Percentiles rank a stretch among this genome's conserved stretches.
Conservation (phyloP, 53 echinoderm and acorn worm species). For the Mesocentrotus franciscanus region DNA sequence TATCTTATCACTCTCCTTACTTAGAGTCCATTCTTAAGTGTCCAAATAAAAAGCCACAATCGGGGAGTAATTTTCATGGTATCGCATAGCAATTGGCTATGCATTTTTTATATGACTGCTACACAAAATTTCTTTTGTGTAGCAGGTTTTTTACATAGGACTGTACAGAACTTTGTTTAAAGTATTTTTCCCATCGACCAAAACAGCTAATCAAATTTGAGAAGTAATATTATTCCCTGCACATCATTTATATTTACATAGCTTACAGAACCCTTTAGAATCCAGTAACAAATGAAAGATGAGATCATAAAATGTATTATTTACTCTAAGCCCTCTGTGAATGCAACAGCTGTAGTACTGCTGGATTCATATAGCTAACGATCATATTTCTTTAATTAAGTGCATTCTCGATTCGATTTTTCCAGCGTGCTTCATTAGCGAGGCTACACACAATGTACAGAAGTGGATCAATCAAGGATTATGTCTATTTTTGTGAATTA, state of each 20-base stretch:
- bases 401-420: not conserved
- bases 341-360: slow-evolving; percentile 15
- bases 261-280: not conserved
- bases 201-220: too few species aligned
- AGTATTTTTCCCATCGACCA: too few species aligned
- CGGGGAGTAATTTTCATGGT: too few species aligned
- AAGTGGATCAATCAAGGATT: slow-evolving; percentile 1
- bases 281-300: not conserved
- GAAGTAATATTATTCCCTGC: too few species aligned
- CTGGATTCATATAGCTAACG: not conserved
- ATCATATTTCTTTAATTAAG: slow-evolving; percentile 20
- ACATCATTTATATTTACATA: not conserved
- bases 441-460: not conserved
- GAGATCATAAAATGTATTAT: not conserved
- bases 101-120: too few species aligned
- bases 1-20: too few species aligned
- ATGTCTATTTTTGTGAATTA: not conserved
- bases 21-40: too few species aligned
- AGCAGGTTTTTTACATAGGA: too few species aligned
- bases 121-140: too few species aligned
- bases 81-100: too few species aligned
- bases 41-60: too few species aligned
- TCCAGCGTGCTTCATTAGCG: not conserved
- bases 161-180: too few species aligned
- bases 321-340: not conserved